Conservation (phyloP, 2,797 vertebrate genomes). For the Xiphorhynchus erythropygius region DNA sequence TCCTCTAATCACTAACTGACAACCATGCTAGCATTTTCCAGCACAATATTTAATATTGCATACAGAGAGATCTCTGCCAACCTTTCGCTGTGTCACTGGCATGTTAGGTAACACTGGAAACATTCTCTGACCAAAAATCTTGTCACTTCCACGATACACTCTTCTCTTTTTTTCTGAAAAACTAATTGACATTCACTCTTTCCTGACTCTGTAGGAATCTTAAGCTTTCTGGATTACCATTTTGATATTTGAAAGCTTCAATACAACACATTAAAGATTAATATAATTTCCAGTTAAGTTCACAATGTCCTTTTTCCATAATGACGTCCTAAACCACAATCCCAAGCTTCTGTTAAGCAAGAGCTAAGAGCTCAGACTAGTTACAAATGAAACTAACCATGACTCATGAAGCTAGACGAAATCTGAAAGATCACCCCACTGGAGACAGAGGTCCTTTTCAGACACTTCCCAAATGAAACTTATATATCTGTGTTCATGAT, state of each 20-base stretch:
- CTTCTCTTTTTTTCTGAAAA: neutral
- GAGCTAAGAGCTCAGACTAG: neutral
- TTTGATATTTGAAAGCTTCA: neutral
- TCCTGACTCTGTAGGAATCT: neutral
- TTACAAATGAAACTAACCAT: neutral
- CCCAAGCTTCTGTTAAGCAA: neutral
- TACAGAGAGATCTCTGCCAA: neutral
- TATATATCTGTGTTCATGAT: neutral
- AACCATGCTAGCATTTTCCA: constrained; percentile 56
- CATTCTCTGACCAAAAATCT: neutral
- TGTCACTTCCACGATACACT: neutral
- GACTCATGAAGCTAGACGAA: neutral
- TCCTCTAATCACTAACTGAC: constrained; percentile 46
- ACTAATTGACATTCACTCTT: neutral
- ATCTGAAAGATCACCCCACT: neutral
- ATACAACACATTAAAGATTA: neutral
- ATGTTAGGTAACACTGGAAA: neutral
- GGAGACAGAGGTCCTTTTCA: neutral
- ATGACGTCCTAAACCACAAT: neutral
- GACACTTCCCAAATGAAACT: neutral
- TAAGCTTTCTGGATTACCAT: neutral
- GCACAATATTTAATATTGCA: neutral
- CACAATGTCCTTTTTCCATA: neutral
- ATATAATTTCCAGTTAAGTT: neutral
- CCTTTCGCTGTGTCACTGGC: neutral